A percentile compares a stretch with the other conserved stretches of the same genome.
Evolutionary conservation across 2,113 vertebrate genomes (phyloP).

Genomic region (Alosa alosa): DNA sequence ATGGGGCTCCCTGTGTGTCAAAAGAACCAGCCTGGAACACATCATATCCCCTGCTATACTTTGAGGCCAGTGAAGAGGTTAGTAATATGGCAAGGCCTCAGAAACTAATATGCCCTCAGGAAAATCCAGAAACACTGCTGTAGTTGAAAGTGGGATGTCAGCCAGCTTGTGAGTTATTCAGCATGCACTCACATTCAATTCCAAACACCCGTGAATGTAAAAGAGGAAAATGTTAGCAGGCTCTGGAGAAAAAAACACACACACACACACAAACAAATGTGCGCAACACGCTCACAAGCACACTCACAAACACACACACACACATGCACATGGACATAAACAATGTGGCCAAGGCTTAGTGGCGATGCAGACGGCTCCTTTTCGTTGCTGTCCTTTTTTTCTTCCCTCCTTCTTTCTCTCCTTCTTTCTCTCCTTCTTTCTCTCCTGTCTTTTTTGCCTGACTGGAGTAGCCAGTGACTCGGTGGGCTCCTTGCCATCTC

Average conservation of each 20-base stretch:
- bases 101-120: neutral
- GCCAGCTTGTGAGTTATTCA: neutral
- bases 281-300: no score
- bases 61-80: neutral
- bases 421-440: neutral
- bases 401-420: neutral
- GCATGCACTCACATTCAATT: neutral
- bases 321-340: neutral
- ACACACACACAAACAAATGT: neutral
- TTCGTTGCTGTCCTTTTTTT: neutral
- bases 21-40: neutral
- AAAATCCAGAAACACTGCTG: neutral
- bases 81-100: neutral
- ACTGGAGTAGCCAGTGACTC: neutral
- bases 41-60: neutral
- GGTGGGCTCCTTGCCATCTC: neutral
- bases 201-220: neutral
- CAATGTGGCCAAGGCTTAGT: neutral
- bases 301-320: neutral
- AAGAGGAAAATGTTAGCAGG: neutral
- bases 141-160: neutral
- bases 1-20: neutral
- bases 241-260: neutral
- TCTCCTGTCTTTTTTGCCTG: neutral
- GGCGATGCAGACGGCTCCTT: neutral